Evolutionary conservation across 2,797 vertebrate species (phyloP).

Genomic region (Octomys mimax): DNA sequence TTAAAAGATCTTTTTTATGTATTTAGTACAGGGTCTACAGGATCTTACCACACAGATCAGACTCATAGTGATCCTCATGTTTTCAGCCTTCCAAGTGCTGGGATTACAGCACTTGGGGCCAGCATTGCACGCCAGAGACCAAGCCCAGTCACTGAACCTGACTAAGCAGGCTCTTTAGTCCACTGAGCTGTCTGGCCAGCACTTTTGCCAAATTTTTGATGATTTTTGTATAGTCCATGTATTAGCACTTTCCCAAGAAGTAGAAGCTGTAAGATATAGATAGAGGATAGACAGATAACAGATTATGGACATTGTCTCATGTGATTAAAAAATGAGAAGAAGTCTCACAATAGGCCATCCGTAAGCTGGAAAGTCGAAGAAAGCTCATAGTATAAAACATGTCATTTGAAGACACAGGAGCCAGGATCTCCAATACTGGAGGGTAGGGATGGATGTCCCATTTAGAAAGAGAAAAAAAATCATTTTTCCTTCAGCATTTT

Average conservation of each 20-base stretch:
- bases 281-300: not conserved
- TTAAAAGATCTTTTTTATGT: not conserved
- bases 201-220: not conserved
- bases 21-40: too few species aligned
- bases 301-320: not conserved
- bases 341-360: not conserved
- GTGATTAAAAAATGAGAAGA: not conserved
- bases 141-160: too few species aligned
- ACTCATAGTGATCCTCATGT: too few species aligned
- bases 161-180: too few species aligned
- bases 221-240: not conserved
- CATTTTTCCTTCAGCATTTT: not conserved
- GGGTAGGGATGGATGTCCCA: not conserved
- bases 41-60: too few species aligned
- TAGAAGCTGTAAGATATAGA: not conserved
- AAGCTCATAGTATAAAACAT: too few species aligned
- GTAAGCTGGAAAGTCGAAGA: not conserved
- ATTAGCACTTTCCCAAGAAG: not conserved
- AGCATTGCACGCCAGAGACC: too few species aligned
- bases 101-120: too few species aligned
- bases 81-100: too few species aligned
- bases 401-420: not conserved
- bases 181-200: too few species aligned
- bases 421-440: too few species aligned
- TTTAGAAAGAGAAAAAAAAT: not conserved